Conservation (phyloP, 2,888 invertebrate genomes). For the Acleris literana region DNA sequence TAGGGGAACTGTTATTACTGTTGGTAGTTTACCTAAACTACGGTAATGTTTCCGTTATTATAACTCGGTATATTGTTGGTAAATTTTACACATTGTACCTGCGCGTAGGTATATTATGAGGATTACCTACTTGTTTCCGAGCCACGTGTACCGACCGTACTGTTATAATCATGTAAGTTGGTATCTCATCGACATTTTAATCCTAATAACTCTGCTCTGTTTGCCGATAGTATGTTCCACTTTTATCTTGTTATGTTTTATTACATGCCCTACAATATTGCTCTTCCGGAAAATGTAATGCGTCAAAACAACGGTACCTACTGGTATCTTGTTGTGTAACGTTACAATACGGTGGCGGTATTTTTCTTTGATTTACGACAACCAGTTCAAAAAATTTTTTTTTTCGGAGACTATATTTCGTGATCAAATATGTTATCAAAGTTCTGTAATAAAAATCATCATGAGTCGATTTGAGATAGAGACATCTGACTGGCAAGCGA, state of each 20-base stretch:
- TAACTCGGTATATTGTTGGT: slow-evolving; percentile 11
- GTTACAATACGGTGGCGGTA: slow-evolving; percentile 7
- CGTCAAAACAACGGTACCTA: slow-evolving; percentile 8
- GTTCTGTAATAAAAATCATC: background rate
- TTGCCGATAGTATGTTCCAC: background rate
- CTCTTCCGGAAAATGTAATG: slow-evolving; percentile 3
- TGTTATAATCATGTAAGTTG: no score
- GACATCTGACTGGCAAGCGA: slow-evolving; percentile 19
- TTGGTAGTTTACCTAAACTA: slow-evolving; percentile 21
- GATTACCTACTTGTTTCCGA: no score
- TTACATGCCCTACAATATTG: slow-evolving; percentile 10
- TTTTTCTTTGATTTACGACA: background rate
- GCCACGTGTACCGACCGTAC: no score
- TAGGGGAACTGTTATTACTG: slow-evolving; percentile 31
- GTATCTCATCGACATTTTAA: background rate
- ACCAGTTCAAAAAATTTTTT: background rate
- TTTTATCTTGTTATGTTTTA: background rate
- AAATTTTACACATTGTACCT: background rate
- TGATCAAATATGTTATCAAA: background rate
- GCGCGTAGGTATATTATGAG: background rate
- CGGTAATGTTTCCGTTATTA: slow-evolving; percentile 22
- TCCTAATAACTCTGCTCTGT: background rate
- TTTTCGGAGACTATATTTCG: background rate
- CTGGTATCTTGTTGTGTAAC: slow-evolving; percentile 4
- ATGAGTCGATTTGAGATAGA: background rate